phyloP scores from a whole-genome alignment of 2,113 vertebrate genomes.

The Rhinoptilus africanus region DNA sequence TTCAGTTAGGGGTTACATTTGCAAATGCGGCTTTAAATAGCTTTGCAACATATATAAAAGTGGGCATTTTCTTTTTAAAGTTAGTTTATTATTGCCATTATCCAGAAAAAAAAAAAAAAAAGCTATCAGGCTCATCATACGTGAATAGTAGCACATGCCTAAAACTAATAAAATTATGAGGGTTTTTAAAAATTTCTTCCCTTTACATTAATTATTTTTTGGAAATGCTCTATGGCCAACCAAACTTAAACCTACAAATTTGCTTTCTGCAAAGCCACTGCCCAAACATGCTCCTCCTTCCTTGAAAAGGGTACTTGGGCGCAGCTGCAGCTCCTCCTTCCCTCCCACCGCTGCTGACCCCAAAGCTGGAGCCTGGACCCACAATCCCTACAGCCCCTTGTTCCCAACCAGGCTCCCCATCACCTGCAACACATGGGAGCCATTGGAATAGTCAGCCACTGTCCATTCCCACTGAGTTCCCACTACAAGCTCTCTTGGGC shows the following conservation, averaged over 20 bases:
- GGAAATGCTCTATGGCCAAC: neutral
- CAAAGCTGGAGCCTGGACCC: neutral
- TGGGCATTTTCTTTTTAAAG: neutral
- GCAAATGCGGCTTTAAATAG: neutral
- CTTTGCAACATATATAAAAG: neutral
- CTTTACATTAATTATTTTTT: neutral
- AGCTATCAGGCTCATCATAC: neutral
- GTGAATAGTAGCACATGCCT: neutral
- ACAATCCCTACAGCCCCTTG: fast-evolving
- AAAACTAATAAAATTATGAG: neutral
- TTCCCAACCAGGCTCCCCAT: fast-evolving
- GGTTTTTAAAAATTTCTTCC: fast-evolving
- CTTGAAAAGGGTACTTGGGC: neutral
- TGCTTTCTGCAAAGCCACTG: neutral
- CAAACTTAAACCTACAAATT: neutral
- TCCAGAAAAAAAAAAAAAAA: neutral
- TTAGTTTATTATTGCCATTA: neutral
- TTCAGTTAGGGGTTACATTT: neutral
- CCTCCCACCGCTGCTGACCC: fast-evolving
- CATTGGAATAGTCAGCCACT: fast-evolving
- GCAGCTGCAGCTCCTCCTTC: neutral
- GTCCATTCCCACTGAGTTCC: neutral
- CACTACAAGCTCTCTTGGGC: neutral
- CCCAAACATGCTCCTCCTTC: neutral
- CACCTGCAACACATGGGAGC: neutral